Base-by-base conservation (phyloP, 30 jellyfish, hydroid and myxozoan genomes). In the Mastigias papua region DNA sequence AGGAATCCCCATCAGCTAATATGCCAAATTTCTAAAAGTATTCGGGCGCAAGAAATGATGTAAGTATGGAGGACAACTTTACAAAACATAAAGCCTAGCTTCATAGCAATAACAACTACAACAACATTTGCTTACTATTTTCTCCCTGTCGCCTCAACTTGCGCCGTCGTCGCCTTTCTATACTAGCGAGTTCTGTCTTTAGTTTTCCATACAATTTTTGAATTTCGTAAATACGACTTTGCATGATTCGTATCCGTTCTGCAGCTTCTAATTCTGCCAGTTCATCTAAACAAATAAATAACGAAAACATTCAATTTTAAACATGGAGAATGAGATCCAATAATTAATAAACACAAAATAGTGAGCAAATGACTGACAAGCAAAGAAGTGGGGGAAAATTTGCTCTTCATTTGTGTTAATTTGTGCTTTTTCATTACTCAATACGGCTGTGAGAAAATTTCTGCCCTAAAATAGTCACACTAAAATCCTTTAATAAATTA, bases 161-260 rank as follows among this genome's bases (percentile, higher is more conserved):
- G 22, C 99, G 57, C 54, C 97, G 54, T 48, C 78, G 90, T 48
- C 97, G 87, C 30, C 99, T 87, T 48, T 95, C 99, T 65, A 95
- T 95, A 73, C 99, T 95, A 13, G 99, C 99, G 0, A 95, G 95
- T 60, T 95, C 99, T 17, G 98, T 64, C 60, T 96, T 97, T 48
- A 95, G 42, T 83, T 95, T 95, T 30, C 99, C 92, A 74, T 95
- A 95, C 16, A 89, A 72, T 34, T 95, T 95, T 49, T 93, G 88
- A 89, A 95, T 90, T 34, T 90, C 97, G 84, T 82, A 58, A n/a
- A 95, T 77, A 26, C 99, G 92, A 27, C 93, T 60, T 64, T 95
- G 99, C 84, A 95, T 86, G 20, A 95, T 64, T 19, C 79, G 70
- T 26, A 95, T 95, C 27, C 99, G 93, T 26, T 95, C 98, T 21